Conservation (phyloP, 2,888 invertebrate genomes). For the Diplazon laetatorius region DNA sequence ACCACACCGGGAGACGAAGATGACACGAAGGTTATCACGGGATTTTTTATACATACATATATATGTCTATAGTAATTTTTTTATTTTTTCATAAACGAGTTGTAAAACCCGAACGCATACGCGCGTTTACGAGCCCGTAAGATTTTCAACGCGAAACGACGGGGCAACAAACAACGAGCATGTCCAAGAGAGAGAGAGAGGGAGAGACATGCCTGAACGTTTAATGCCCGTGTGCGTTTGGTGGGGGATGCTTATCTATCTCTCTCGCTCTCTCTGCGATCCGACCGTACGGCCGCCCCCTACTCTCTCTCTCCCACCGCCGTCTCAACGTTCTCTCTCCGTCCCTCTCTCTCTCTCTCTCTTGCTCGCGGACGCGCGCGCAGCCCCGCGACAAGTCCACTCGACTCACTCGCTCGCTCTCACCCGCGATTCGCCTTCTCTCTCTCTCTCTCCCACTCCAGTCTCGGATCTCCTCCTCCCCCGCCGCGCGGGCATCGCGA, state of each 20-base stretch:
- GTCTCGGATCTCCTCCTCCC: conserved; percentile 74
- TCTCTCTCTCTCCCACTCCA: conserved; percentile 78
- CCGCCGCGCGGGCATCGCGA: conserved; percentile 73
- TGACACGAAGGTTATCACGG: conserved; percentile 16
- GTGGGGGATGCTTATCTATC: conserved; percentile 70
- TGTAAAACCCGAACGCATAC: conserved; percentile 37
- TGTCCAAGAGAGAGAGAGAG: no score
- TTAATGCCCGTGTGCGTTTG: conserved; percentile 76
- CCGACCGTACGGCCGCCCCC: no score
- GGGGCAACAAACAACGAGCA: conserved; percentile 79
- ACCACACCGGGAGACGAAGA: conserved; percentile 16
- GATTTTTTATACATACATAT: no score
- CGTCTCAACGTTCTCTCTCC: no score
- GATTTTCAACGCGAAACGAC: conserved; percentile 66
- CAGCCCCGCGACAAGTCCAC: conserved; percentile 1
- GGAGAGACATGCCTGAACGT: conserved; percentile 79
- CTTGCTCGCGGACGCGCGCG: conserved; percentile 43
- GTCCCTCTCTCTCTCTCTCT: conserved; percentile 4
- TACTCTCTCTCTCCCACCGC: no score
- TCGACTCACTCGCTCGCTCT: conserved; percentile 37
- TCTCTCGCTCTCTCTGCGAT: conserved; percentile 44
- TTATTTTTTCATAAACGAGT: conserved; percentile 23
- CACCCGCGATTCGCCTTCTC: conserved; percentile 28
- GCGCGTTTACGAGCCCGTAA: conserved; percentile 39
- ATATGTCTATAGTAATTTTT: no score